Evolutionary conservation across 2,797 vertebrate genomes (phyloP), one percentile per base, ranked within the genome.

Genomic region (Semaprochilodus insignis): DNA sequence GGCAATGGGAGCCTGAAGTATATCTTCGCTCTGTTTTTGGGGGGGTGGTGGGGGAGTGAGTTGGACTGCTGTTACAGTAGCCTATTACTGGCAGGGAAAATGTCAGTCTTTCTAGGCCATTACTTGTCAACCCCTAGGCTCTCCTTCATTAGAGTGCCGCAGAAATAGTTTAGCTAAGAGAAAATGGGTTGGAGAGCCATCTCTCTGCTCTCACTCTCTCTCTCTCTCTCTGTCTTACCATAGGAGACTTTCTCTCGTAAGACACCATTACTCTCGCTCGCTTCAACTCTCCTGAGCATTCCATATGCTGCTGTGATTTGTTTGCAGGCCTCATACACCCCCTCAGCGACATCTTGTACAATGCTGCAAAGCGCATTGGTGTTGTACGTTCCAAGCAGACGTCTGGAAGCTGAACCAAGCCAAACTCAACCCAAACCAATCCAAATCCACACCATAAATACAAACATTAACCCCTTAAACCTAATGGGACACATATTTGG

Each of bases 41-140:
- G 70, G 77, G 80, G 78, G 77, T 27, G 80, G 67, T 73, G 69
- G 74, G 67, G 74, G 82, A 77, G 88, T 90, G 81, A 70, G 88
- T 90, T 82, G 85, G 85, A 86, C 86, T 85, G 88, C 88, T 82
- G 87, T 89, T 87, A 90, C 88, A 89, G 90, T 91, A 89, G 88
- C 86, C 86, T 91, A 92, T 94, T 91, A 93, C 92, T 92, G 87
- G 88, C 88, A 93, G 92, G 91, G 88, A 93, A 90, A 92, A 91
- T 91, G 91, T 93, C 93, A 93, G 91, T 88, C 89, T 94, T 94
- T 94, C 91, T 92, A 91, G 92, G 92, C 93, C 91, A 93, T 91
- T 93, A 92, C 92, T 93, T 91, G 89, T 90, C 89, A 94, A 92
- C 91, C 93, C 88, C 54, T 63, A 83, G 91, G 91, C 89, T 89